Evolutionary conservation across 2,797 vertebrate genomes (phyloP).

Genomic region (Gymnoscopelus microlampas): DNA sequence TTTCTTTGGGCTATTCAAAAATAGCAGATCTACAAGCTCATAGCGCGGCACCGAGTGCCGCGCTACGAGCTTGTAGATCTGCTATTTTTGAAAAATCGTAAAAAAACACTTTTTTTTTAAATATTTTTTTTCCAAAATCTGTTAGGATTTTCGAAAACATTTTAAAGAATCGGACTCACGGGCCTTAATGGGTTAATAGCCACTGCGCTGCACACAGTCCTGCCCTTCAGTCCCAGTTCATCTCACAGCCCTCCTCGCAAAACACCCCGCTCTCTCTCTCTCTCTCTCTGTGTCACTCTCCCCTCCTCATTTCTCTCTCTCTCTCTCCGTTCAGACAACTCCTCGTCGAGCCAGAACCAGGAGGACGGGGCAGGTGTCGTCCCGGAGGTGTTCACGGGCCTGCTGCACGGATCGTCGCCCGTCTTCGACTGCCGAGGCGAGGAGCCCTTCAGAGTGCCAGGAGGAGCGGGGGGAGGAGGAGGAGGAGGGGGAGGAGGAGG

Average conservation of each 20-base stretch:
- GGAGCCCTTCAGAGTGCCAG: constrained; percentile 85
- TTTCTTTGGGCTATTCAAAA: too few relatives aligned
- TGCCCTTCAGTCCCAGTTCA: constrained; percentile 58
- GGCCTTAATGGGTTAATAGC: too few relatives aligned
- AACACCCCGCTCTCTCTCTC: constrained; percentile 60
- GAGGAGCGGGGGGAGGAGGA: constrained; percentile 4
- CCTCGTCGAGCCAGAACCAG: constrained; percentile 80
- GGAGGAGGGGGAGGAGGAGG: too few relatives aligned
- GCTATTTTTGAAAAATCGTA: too few relatives aligned
- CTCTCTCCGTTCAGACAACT: constrained; percentile 76
- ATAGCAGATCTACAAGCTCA: too few relatives aligned
- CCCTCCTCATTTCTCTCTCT: constrained; percentile 64
- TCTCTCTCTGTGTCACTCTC: constrained; percentile 7
- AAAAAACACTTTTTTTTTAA: too few relatives aligned
- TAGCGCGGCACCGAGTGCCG: too few relatives aligned
- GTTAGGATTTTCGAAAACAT: too few relatives aligned
- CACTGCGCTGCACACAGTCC: constrained; percentile 46
- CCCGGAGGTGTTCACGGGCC: constrained; percentile 95
- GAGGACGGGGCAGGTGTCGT: constrained; percentile 81
- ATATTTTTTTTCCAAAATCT: too few relatives aligned
- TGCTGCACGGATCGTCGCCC: constrained; percentile 96
- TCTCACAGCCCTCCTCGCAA: constrained; percentile 39
- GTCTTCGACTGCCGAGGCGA: constrained; percentile 89
- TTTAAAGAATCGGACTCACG: too few relatives aligned
- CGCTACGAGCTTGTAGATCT: too few relatives aligned